Percentiles rank a stretch among this genome's conserved stretches.
phyloP scores from a whole-genome alignment of 2,888 invertebrate species.

The Gibbula magus region DNA sequence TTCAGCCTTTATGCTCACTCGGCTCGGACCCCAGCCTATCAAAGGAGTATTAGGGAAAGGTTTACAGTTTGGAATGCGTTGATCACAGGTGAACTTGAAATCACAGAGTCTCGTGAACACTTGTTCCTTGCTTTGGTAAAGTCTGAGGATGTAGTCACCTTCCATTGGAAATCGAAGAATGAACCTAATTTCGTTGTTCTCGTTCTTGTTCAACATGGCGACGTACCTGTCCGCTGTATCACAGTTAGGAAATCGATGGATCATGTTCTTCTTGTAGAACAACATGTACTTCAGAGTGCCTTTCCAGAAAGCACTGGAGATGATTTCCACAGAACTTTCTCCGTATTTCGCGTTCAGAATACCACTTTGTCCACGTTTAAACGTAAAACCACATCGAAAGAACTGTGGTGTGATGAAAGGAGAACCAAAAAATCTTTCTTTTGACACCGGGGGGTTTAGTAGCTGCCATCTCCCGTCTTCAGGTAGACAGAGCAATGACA shows the following conservation, averaged over 20 bases:
- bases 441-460: constrained; percentile 26
- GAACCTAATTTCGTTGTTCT: not conserved
- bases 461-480: constrained; percentile 55
- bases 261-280: not conserved
- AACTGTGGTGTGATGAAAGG: constrained; percentile 32
- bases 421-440: constrained; percentile 24
- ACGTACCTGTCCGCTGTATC: constrained; percentile 6
- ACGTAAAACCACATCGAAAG: not conserved
- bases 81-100: constrained; percentile 5
- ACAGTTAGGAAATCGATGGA: not conserved
- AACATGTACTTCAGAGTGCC: not conserved
- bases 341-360: not conserved
- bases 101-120: not conserved
- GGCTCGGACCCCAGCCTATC: constrained; percentile 9
- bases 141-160: not conserved
- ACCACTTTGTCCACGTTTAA: constrained; percentile 1
- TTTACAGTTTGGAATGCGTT: not conserved
- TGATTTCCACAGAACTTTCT: not conserved
- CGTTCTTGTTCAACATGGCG: not conserved
- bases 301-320: not conserved
- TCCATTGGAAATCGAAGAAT: not conserved
- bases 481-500: constrained; percentile 49
- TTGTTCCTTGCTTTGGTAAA: not conserved
- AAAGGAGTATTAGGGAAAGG: not conserved
- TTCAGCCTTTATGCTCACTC: not conserved